Evolutionary conservation across 2,113 vertebrate species (phyloP).

Genomic region (Oophaga pumilio): DNA sequence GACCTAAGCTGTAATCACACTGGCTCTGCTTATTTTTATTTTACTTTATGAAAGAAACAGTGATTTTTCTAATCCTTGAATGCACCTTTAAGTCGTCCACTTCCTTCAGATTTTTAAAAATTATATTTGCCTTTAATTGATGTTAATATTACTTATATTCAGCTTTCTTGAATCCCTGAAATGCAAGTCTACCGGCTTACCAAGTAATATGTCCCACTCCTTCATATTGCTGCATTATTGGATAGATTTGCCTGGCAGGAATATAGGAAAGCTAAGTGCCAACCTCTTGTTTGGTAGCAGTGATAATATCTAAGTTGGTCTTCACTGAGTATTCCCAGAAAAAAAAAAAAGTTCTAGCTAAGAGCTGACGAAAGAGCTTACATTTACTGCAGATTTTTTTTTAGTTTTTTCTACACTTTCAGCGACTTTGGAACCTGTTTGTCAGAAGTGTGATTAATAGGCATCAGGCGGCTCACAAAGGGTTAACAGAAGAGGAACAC

Average conservation of each 20-base stretch:
- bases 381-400: neutral
- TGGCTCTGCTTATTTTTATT: too few species aligned
- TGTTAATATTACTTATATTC: neutral
- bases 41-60: too few species aligned
- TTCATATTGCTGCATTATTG: neutral
- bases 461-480: neutral
- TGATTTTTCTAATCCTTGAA: too few species aligned
- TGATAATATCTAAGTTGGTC: too few species aligned
- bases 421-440: neutral
- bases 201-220: neutral
- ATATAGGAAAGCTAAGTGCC: too few species aligned
- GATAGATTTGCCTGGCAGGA: neutral
- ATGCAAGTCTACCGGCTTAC: neutral
- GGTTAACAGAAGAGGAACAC: slow-evolving; percentile 12
- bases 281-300: too few species aligned
- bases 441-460: neutral
- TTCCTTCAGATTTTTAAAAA: too few species aligned
- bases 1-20: too few species aligned
- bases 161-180: neutral
- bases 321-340: neutral
- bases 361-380: too few species aligned
- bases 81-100: too few species aligned
- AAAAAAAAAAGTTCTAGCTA: neutral
- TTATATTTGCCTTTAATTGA: neutral
- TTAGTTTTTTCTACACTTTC: neutral